Conservation (phyloP, 30 jellyfish, hydroid and myxozoan genomes). For the Calvadosia cruxmelitensis region DNA sequence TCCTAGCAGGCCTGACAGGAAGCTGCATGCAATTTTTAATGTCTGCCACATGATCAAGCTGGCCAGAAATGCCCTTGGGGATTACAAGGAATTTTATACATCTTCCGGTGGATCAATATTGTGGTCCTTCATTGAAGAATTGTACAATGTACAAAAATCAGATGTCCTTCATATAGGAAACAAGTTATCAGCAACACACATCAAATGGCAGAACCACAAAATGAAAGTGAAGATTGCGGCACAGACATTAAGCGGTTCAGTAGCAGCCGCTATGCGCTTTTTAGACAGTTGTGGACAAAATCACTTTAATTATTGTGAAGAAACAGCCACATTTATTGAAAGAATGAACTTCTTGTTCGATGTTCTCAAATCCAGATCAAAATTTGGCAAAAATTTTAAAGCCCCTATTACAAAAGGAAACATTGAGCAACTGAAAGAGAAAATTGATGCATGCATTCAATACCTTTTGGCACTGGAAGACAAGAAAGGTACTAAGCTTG, state of each 20-base stretch:
- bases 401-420: conserved; percentile 13
- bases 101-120: conserved; percentile 8
- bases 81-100: conserved; percentile 7
- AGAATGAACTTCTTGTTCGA: conserved; percentile 19
- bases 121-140: conserved; percentile 12
- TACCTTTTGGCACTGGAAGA: not conserved
- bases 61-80: conserved; percentile 28
- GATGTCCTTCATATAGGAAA: conserved; percentile 19
- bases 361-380: conserved; percentile 20
- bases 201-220: conserved; percentile 37
- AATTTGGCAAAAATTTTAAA: conserved; percentile 20
- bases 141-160: conserved; percentile 10
- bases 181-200: conserved; percentile 12
- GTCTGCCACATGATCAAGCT: conserved; percentile 27
- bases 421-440: not conserved
- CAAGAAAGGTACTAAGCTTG: not conserved
- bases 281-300: conserved; percentile 1
- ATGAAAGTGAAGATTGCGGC: conserved; percentile 38
- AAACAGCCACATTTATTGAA: conserved; percentile 22
- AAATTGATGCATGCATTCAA: not conserved
- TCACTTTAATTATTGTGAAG: conserved; percentile 19
- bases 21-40: conserved; percentile 9
- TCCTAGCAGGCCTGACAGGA: conserved; percentile 1
- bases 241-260: conserved; percentile 29
- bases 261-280: conserved; percentile 24